Base-by-base conservation (phyloP, 2,888 invertebrate species). In the Heterodera filipjevi region DNA sequence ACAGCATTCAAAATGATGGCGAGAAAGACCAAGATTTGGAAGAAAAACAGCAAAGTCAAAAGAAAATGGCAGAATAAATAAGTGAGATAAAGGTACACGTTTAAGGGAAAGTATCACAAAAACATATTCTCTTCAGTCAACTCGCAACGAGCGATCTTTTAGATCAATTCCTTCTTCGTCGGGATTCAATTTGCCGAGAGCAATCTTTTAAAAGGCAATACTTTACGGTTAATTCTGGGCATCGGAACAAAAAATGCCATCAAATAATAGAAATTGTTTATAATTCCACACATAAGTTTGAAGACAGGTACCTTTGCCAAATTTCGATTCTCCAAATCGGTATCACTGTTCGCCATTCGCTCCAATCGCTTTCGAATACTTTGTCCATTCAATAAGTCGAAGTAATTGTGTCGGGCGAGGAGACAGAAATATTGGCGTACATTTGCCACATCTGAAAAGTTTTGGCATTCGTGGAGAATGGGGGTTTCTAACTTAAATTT, bases 381-480 rank as follows among this genome's bases (percentile, higher is more conserved):
- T 27, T 64, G 32, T 6, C 66, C 79, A 1, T 72, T 72, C 22
- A 78, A 74, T n/a, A 66, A 46, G 22, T 53, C 71, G 32, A 68
- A 49, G 14, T 71, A 49, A 19, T 78, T 39, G 16, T 79, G 35
- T 32, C 81, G 70, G 33, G 66, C 49, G 27, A 81, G 30, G 30
- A 59, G 46, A 39, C 82, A 81, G 68, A 82, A 81, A 74, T 82
- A 82, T 66, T 81, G 81, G 19, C 81, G 81, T 33, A 81, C 79
- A 53, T 81, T 81, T 30, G 74, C 66, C 0, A 81, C 81, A 44
- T 74, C 81, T 81, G 72, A 64, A n/a, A n/a, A n/a, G n/a, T n/a
- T n/a, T n/a, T n/a, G n/a, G n/a, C n/a, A n/a, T n/a, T n/a, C n/a
- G n/a, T n/a, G n/a, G n/a, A n/a, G n/a, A n/a, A n/a, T n/a, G n/a